Base-by-base conservation (phyloP, 2,888 invertebrate species). In the Seladonia tumulorum region DNA sequence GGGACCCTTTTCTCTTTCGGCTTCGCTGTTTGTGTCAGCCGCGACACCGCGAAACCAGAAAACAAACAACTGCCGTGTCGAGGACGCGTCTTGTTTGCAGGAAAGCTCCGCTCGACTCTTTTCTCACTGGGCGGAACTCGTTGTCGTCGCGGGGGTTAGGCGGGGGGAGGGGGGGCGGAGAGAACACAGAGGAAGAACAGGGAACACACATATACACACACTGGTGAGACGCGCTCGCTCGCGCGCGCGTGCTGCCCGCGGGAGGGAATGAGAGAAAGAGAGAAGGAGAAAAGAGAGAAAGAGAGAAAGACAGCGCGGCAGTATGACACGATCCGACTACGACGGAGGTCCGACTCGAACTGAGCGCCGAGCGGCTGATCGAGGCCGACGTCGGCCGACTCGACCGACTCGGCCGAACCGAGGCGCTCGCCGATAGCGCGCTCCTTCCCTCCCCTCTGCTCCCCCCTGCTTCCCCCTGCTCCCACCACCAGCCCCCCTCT, bases 271-370 rank as follows among this genome's bases (percentile, higher is more conserved):
- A 81, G 88, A 87, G 88, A 90, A 88, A 85, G 87, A 86, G 81
- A 85, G 86, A 63, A 78, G 87, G 81, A 84, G 85, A 86, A 81
- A 86, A 89, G 83, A 90, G 87, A 90, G 87, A 87, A 86, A 90
- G 87, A 86, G 88, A 87, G 85, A 90, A 86, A 86, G 87, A 87
- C 86, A 88, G 86, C 85, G 87, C 82, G 91, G 85, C 88, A 76
- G 74, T 72, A 85, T 90, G 86, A 77, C 86, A 90, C 91, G 88
- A 92, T 89, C 91, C 90, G 83, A 90, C 92, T 90, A 89, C 92
- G 90, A 88, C 92, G 93, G 92, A 92, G 93, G 90, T 93, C 93
- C 93, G 93, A 93, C 93, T 90, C 92, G 93, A 93, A 93, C 93
- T 93, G 93, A 93, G 92, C 90, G 90, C 90, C 90, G 90, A 88